Evolutionary conservation across 2,797 vertebrate genomes (phyloP).

Genomic region (Moxostoma hubbsi): DNA sequence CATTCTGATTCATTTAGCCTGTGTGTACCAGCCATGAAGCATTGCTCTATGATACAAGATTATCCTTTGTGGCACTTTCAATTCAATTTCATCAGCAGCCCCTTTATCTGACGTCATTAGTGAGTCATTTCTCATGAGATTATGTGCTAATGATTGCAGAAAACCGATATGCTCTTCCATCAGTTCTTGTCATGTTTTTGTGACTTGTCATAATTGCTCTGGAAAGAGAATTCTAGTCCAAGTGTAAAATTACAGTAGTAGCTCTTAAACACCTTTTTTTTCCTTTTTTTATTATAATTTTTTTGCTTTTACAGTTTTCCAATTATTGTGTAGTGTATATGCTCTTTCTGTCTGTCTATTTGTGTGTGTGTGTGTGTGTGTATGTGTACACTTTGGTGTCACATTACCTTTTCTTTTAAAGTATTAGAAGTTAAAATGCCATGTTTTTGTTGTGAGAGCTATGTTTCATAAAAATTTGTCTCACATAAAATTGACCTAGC

Average conservation of each 20-base stretch:
- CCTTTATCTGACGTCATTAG: slow-evolving; percentile 28
- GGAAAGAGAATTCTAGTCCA: slow-evolving; percentile 36
- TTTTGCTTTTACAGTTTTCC: neutral
- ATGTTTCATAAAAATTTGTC: no score
- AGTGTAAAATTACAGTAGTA: neutral
- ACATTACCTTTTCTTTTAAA: no score
- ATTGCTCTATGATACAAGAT: slow-evolving; percentile 22
- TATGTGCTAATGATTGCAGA: slow-evolving; percentile 46
- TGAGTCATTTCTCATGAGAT: slow-evolving; percentile 30
- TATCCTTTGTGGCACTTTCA: slow-evolving; percentile 33
- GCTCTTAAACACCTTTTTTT: neutral
- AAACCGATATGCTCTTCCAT: slow-evolving; percentile 40
- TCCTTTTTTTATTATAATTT: no score
- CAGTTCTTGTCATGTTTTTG: slow-evolving; percentile 30
- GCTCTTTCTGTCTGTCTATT: neutral
- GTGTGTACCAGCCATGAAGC: neutral
- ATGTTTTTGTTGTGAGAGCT: no score
- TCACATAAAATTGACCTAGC: no score
- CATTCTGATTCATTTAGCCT: slow-evolving; percentile 8
- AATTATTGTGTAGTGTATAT: neutral
- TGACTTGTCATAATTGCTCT: slow-evolving; percentile 41
- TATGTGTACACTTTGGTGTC: no score
- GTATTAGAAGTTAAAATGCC: no score
- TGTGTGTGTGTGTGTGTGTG: no score
- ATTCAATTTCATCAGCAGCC: slow-evolving; percentile 34